Evolutionary conservation across 2,797 vertebrate genomes (phyloP).

Genomic region (Darevskia mixta): DNA sequence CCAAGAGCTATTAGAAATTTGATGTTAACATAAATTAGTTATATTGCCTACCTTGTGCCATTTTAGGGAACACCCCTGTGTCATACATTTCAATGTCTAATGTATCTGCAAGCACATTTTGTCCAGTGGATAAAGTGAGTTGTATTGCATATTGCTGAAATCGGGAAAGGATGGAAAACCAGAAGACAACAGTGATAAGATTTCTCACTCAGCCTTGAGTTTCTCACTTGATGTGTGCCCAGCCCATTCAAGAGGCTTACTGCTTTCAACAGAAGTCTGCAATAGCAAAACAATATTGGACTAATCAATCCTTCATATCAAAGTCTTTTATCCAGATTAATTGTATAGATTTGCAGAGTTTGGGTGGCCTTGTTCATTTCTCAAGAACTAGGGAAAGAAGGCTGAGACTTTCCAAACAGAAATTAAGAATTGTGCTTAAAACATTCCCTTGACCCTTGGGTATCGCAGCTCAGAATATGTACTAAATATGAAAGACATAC

Average conservation of each 20-base stretch:
- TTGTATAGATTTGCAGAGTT: neutral
- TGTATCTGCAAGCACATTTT: neutral
- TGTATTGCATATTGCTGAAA: conserved; percentile 1
- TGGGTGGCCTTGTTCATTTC: neutral
- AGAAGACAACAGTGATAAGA: neutral
- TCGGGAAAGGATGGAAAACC: neutral
- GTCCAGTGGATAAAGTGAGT: neutral
- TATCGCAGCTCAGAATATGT: neutral
- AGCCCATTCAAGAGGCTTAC: neutral
- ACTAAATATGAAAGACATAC: neutral
- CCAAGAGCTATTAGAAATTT: neutral
- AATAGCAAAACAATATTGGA: neutral
- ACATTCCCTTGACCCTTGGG: neutral
- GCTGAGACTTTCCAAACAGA: neutral
- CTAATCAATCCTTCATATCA: neutral
- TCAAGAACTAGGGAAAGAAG: neutral
- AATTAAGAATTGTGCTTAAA: neutral
- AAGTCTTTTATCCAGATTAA: neutral
- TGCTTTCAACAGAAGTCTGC: neutral
- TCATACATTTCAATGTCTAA: neutral
- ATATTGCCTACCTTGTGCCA: neutral
- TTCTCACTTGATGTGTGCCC: neutral
- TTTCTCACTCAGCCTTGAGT: neutral
- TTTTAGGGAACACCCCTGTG: neutral
- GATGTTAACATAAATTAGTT: neutral